These are phyloP conservation scores for Cheumatopsyche charites DNA, from an alignment of 1,140 invertebrate genomes.

Conservation along the genomic window DNA sequence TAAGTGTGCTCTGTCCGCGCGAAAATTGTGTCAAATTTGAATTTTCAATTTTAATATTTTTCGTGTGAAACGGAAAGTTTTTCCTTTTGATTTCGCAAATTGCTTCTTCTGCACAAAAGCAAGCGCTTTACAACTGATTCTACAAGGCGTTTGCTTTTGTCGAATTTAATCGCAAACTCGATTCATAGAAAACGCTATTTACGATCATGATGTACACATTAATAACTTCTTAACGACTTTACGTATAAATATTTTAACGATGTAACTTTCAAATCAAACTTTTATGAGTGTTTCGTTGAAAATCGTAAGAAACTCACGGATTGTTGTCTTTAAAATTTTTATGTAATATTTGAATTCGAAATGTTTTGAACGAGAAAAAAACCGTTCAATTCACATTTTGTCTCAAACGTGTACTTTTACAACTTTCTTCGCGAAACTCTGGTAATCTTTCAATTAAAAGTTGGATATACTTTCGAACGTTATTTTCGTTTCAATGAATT, in stretches of 20 bases:
- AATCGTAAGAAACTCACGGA: too few species aligned
- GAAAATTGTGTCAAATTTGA: too few species aligned
- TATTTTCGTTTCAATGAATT: slow-evolving; percentile 2
- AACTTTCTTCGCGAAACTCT: background rate
- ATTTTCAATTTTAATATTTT: too few species aligned
- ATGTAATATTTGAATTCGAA: too few species aligned
- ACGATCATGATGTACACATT: background rate
- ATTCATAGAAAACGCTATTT: background rate
- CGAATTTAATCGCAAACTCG: slow-evolving; percentile 1
- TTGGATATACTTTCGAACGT: slow-evolving; percentile 5
- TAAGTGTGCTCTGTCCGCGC: background rate
- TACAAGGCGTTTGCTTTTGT: slow-evolving; percentile 6
- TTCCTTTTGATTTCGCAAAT: background rate
- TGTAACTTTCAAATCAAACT: background rate
- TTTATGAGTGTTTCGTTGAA: background rate
- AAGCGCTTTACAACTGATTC: background rate
- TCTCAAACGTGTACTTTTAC: too few species aligned
- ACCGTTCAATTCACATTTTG: too few species aligned
- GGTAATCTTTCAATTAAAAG: slow-evolving; percentile 20
- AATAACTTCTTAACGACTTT: background rate
- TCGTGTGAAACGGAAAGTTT: background rate
- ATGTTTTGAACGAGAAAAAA: too few species aligned
- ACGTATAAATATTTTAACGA: slow-evolving; percentile 16
- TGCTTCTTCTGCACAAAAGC: background rate
- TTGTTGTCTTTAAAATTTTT: too few species aligned